Evolutionary conservation across 2,888 invertebrate species (phyloP).

Genomic region (Oligia fasciuncula): DNA sequence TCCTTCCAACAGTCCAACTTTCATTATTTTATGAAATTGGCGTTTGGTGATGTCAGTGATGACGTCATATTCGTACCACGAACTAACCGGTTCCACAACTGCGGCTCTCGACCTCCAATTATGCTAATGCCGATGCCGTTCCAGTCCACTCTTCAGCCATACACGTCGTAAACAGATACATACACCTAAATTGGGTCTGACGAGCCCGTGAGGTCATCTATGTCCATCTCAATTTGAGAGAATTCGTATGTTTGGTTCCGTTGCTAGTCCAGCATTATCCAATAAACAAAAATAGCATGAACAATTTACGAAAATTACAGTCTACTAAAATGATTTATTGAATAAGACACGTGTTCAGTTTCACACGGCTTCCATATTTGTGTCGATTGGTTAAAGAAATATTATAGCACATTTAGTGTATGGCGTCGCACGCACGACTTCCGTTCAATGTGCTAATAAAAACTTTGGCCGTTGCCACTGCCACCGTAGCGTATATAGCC

Average conservation of each 20-base stretch:
- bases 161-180: conserved; percentile 67
- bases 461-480: conserved; percentile 56
- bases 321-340: conserved; percentile 10
- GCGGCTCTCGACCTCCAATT: conserved; percentile 84
- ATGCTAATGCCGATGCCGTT: conserved; percentile 80
- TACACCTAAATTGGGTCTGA: conserved; percentile 63
- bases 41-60: conserved; percentile 81
- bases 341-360: conserved; percentile 57
- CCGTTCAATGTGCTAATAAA: conserved; percentile 65
- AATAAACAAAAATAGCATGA: conserved; percentile 33
- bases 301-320: conserved; percentile 18
- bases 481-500: conserved; percentile 27
- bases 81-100: conserved; percentile 81
- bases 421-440: conserved; percentile 63
- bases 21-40: conserved; percentile 57
- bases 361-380: conserved; percentile 56
- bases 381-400: conserved; percentile 54
- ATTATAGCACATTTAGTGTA: conserved; percentile 59
- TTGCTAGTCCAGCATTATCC: conserved; percentile 33
- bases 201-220: conserved; percentile 63
- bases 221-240: conserved; percentile 50
- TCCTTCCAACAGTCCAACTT: conserved; percentile 25
- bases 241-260: conserved; percentile 13
- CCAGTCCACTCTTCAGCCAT: conserved; percentile 73
- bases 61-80: conserved; percentile 82